Evolutionary conservation across 2,888 invertebrate genomes (phyloP).

Genomic region (Drosophila dives): DNA sequence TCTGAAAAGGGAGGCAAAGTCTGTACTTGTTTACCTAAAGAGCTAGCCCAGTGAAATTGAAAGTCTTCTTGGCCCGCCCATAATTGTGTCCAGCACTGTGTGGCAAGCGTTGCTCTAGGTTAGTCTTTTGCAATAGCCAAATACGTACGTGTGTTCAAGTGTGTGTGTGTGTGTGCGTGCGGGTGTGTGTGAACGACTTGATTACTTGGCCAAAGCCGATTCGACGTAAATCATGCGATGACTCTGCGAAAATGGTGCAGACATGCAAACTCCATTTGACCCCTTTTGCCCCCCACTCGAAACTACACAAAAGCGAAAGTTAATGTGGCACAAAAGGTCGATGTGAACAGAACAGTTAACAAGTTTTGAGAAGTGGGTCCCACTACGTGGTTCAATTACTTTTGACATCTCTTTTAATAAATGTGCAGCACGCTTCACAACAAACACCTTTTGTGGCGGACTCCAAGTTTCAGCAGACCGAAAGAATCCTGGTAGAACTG

Average conservation of each 20-base stretch:
- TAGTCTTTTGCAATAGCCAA: slow-evolving; percentile 53
- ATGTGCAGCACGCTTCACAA: slow-evolving; percentile 52
- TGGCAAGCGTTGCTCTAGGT: slow-evolving; percentile 11
- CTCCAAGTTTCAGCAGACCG: no score
- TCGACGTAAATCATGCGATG: slow-evolving; percentile 78
- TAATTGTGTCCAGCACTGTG: slow-evolving; percentile 65
- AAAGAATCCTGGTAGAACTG: not conserved
- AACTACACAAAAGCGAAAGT: slow-evolving; percentile 60
- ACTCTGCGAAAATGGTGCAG: slow-evolving; percentile 68
- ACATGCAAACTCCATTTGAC: slow-evolving; percentile 42
- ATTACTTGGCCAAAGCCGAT: slow-evolving; percentile 70
- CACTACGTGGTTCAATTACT: slow-evolving; percentile 74
- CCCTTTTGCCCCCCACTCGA: not conserved
- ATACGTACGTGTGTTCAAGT: not conserved
- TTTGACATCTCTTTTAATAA: slow-evolving; percentile 73
- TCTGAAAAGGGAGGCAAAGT: not conserved
- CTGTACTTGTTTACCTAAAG: slow-evolving; percentile 70
- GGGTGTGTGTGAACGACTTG: slow-evolving; percentile 59
- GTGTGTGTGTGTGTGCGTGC: slow-evolving; percentile 13
- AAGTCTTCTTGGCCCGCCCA: slow-evolving; percentile 63
- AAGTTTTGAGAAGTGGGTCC: slow-evolving; percentile 13
- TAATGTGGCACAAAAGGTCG: slow-evolving; percentile 65
- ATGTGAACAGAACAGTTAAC: slow-evolving; percentile 58
- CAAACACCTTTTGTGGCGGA: slow-evolving; percentile 13
- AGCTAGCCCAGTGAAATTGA: slow-evolving; percentile 76